Evolutionary conservation across 2,797 vertebrate species (phyloP).

Genomic region (Gastrophryne carolinensis): DNA sequence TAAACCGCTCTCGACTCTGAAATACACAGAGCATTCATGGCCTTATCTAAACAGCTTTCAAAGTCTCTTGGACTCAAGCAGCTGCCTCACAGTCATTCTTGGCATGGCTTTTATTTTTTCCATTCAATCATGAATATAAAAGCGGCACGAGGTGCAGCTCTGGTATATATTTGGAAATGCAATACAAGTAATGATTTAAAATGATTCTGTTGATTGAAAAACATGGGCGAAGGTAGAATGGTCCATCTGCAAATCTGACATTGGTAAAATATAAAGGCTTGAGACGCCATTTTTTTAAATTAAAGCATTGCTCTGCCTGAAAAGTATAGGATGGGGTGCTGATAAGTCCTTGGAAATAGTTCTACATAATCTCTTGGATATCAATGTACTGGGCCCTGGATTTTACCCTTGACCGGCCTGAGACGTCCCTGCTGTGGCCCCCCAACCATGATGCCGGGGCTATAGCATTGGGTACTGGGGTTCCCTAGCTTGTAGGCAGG

Average conservation of each 20-base stretch:
- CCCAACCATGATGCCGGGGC: too few relatives aligned
- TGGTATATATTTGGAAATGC: conserved; percentile 51
- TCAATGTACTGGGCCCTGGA: too few relatives aligned
- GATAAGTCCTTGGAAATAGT: too few relatives aligned
- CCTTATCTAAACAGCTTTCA: conserved; percentile 42
- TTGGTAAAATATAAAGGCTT: too few relatives aligned
- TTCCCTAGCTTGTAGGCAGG: too few relatives aligned
- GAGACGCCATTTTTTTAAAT: too few relatives aligned
- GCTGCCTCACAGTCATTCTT: conserved; percentile 30
- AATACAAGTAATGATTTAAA: conserved; percentile 46
- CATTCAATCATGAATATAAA: conserved; percentile 36
- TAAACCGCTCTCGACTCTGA: conserved; percentile 11
- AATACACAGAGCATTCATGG: conserved; percentile 46
- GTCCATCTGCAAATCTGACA: not conserved
- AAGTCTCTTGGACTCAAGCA: conserved; percentile 13
- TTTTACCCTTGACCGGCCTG: too few relatives aligned
- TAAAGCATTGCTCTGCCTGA: too few relatives aligned
- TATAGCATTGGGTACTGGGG: too few relatives aligned
- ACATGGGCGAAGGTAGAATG: conserved; percentile 12
- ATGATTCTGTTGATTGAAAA: not conserved
- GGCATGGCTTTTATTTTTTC: conserved; percentile 33
- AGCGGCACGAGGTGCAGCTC: not conserved
- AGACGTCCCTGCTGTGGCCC: too few relatives aligned
- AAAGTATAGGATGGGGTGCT: too few relatives aligned
- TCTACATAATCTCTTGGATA: too few relatives aligned